Conservation (phyloP, 2,888 invertebrate genomes). For the Horisme vitalbata region DNA sequence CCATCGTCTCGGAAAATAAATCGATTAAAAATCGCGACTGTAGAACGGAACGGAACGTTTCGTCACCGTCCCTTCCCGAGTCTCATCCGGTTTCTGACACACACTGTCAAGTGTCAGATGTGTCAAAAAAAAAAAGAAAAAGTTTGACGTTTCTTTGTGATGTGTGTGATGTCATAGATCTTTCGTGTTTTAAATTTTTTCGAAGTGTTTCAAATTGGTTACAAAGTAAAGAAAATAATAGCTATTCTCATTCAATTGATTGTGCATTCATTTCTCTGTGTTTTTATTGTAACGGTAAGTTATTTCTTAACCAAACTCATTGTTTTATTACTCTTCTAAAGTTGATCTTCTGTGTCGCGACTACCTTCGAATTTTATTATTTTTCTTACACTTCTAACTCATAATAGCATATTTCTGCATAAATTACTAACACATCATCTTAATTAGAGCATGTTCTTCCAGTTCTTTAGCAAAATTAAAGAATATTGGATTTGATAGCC, state of each 20-base stretch:
- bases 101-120: constrained; percentile 27
- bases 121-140: constrained; percentile 51
- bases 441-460: neutral
- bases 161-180: constrained; percentile 52
- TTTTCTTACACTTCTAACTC: neutral
- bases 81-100: constrained; percentile 30
- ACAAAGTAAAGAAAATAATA: constrained; percentile 30
- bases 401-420: neutral
- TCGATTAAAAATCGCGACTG: constrained; percentile 40
- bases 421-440: neutral
- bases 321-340: constrained; percentile 15
- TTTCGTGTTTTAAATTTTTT: constrained; percentile 45
- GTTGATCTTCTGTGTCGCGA: constrained; percentile 5
- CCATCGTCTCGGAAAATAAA: no score
- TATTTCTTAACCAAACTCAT: constrained; percentile 1
- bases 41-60: constrained; percentile 71
- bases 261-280: constrained; percentile 38
- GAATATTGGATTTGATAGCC: neutral
- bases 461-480: neutral
- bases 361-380: constrained; percentile 25
- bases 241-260: constrained; percentile 28
- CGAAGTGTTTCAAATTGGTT: constrained; percentile 42
- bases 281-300: constrained; percentile 41
- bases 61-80: no score
- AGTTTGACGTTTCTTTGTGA: constrained; percentile 69